Base-by-base conservation (phyloP, 2,113 vertebrate species). In the Odontophorus gujanensis region DNA sequence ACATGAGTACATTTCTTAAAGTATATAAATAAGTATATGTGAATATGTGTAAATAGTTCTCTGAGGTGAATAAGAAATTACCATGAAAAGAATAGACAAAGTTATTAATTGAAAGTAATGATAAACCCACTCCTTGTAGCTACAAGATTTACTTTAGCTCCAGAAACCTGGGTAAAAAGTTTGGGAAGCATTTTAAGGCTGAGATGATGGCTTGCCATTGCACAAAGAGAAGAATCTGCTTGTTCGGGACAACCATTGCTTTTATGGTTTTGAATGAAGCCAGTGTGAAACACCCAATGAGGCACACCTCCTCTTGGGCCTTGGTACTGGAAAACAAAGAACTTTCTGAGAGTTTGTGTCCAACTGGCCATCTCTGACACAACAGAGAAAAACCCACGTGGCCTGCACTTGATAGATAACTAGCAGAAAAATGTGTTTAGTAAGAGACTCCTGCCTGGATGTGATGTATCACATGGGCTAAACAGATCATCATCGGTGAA, bases 1-100 rank as follows among this genome's bases (percentile, higher is more conserved):
- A 81, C 86, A 61, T 71, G 58, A 92, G 74, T 83, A 68, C n/a
- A 68, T 87, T 85, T 90, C 65, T 81, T 95, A 74, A 96, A 92
- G 57, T 61, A 66, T 74, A 89, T 74, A 79, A 90, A 78, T 87
- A 92, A 87, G 57, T 58, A 89, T 58, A 88, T 78, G 72, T 82
- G 93, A 95, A 94, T 88, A 50, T 80, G 88, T 89, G 86, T 81
- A 93, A 86, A 81, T 95, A 89, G 61, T 78, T 94, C 65, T 62
- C 53, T 69, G 74, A 93, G 93, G 68, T 62, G 77, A 93, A 69
- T 91, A 87, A 91, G 62, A 95, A 96, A 69, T 63, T 85, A 89
- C 51, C 92, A 93, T 93, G 93, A 91, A 81, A 92, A 93, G 63
- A 51, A 81, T 42, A 95, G 92, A 72, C 57, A 76, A 86, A 89